phyloP scores from a whole-genome alignment of 2,113 vertebrate genomes.

The Murina feae region DNA sequence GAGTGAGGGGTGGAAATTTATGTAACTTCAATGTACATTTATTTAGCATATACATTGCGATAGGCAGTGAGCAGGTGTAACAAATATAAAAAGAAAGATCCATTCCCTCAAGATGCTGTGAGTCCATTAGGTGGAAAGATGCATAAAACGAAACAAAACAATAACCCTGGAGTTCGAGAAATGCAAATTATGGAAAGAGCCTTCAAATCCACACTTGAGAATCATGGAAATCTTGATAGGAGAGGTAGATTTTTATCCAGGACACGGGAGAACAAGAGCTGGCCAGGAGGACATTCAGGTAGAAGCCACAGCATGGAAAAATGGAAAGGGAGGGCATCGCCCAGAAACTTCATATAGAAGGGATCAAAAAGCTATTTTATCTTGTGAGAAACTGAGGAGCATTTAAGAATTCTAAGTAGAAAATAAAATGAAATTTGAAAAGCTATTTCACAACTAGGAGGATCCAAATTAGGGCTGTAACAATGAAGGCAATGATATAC shows the following conservation, averaged over 20 bases:
- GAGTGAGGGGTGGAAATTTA: background rate
- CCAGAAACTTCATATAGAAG: background rate
- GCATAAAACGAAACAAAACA: background rate
- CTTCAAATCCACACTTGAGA: background rate
- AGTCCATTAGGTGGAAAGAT: background rate
- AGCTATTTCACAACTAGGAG: background rate
- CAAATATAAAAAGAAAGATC: background rate
- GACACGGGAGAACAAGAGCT: background rate
- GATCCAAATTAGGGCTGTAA: background rate
- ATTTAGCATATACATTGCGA: background rate
- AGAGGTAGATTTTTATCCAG: background rate
- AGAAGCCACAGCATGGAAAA: background rate
- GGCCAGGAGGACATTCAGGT: background rate
- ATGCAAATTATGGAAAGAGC: background rate
- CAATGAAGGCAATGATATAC: background rate
- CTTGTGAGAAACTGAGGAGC: background rate
- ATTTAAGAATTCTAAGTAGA: background rate
- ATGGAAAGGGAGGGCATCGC: fast-evolving
- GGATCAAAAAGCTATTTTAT: background rate
- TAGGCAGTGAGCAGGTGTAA: background rate
- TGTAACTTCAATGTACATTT: background rate
- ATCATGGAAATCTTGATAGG: background rate
- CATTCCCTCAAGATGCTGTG: background rate
- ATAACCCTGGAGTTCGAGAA: background rate
- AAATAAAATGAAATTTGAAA: background rate